Percentiles rank a stretch among this genome's conserved stretches.
These are phyloP conservation scores for Telenomus remus DNA, from an alignment of 1,140 invertebrate genomes.

Conservation along the genomic window DNA sequence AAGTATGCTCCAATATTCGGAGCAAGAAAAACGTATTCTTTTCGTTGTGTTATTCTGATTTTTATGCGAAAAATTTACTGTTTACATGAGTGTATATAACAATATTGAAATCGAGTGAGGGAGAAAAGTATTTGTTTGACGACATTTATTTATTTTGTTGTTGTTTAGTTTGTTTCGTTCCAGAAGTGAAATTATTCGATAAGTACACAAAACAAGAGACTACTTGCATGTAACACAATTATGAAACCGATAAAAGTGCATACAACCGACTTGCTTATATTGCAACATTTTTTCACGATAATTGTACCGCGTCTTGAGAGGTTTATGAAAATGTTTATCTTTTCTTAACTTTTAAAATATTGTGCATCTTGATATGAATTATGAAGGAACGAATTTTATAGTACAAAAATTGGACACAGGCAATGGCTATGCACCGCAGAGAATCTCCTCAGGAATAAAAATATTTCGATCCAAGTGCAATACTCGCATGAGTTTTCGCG, in stretches of 20 bases:
- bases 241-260: constrained; percentile 42
- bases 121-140: constrained; percentile 39
- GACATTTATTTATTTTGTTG: constrained; percentile 31
- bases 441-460: constrained; percentile 34
- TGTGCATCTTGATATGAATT: constrained; percentile 46
- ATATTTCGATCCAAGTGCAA: constrained; percentile 30
- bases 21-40: constrained; percentile 49
- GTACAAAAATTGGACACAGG: constrained; percentile 36
- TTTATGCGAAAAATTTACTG: background rate
- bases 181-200: constrained; percentile 40
- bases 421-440: constrained; percentile 31
- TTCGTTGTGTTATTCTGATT: no score
- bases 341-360: constrained; percentile 34
- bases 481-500: constrained; percentile 22
- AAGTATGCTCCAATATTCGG: background rate
- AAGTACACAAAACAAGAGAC: constrained; percentile 38
- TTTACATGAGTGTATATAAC: background rate
- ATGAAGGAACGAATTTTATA: constrained; percentile 34
- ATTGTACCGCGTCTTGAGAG: constrained; percentile 23
- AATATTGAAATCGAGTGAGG: constrained; percentile 40
- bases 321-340: constrained; percentile 22
- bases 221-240: constrained; percentile 42
- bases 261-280: constrained; percentile 16
- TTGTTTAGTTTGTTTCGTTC: no score
- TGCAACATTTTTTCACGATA: constrained; percentile 13